Evolutionary conservation across 2,113 vertebrate genomes (phyloP).

Genomic region (Misgurnus anguillicaudatus): DNA sequence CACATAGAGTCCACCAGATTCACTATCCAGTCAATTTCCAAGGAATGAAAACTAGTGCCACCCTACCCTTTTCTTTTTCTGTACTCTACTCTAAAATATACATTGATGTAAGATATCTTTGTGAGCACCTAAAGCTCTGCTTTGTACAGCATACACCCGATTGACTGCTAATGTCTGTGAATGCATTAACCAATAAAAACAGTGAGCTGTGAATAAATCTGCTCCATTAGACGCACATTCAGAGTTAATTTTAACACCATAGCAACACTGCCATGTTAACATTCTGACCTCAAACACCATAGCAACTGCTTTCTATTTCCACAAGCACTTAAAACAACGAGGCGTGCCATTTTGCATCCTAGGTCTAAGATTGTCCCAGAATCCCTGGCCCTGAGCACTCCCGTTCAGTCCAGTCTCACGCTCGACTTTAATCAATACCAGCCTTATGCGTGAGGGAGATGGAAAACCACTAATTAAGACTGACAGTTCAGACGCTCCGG

Average conservation of each 20-base stretch:
- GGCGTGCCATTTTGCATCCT: background rate
- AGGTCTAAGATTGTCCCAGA: constrained; percentile 18
- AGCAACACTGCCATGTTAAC: constrained; percentile 38
- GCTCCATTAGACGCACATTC: constrained; percentile 2
- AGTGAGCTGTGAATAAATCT: constrained; percentile 2
- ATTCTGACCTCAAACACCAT: constrained; percentile 46
- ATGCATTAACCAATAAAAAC: constrained; percentile 2
- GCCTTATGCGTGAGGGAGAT: background rate
- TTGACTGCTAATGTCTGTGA: background rate
- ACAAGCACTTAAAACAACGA: background rate
- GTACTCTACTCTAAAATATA: too few relatives aligned
- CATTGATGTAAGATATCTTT: too few relatives aligned
- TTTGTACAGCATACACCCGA: background rate
- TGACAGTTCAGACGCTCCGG: constrained; percentile 20
- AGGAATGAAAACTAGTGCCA: background rate
- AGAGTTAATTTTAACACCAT: constrained; percentile 10
- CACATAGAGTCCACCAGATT: background rate
- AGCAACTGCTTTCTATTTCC: constrained; percentile 47
- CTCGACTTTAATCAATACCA: constrained; percentile 19
- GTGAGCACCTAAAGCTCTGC: background rate
- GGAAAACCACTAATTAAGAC: constrained; percentile 29
- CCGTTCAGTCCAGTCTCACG: background rate
- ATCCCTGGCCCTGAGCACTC: background rate
- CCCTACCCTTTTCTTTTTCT: background rate
- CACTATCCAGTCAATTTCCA: background rate